Evolutionary conservation across 2,797 vertebrate genomes (phyloP).

Genomic region (Chromobotia macracanthus): DNA sequence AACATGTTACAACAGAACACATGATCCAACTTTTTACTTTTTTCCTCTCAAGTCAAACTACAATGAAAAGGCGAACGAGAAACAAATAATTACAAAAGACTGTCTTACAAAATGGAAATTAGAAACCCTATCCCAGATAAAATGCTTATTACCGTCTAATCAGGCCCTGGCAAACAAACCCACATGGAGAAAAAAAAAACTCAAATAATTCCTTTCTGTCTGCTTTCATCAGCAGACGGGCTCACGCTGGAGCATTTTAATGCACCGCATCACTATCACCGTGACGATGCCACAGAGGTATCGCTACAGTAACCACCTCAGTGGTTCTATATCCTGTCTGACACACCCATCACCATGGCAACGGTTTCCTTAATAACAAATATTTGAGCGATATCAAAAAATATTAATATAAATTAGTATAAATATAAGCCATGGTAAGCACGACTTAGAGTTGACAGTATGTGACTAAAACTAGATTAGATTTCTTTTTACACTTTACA

Average conservation of each 20-base stretch:
- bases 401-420: constrained; percentile 46
- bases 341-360: constrained; percentile 33
- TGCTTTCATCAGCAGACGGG: constrained; percentile 42
- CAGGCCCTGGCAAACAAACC: constrained; percentile 39
- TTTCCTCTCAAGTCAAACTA: neutral
- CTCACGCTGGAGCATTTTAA: constrained; percentile 40
- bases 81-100: neutral
- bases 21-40: neutral
- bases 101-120: constrained; percentile 29
- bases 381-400: neutral
- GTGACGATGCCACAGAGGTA: constrained; percentile 42
- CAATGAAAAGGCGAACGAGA: neutral
- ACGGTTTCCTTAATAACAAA: constrained; percentile 42
- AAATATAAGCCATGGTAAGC: neutral
- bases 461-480: too few relatives aligned
- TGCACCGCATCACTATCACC: constrained; percentile 46
- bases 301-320: constrained; percentile 21
- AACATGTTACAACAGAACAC: neutral
- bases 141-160: constrained; percentile 46
- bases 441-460: too few relatives aligned
- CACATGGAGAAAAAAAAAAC: constrained; percentile 42
- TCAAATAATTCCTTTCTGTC: constrained; percentile 17
- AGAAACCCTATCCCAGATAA: constrained; percentile 38
- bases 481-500: neutral
- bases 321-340: constrained; percentile 27